Evolutionary conservation across 2,797 vertebrate genomes (phyloP), one percentile per base, ranked within the genome.

Genomic region (Bradypodion pumilum): DNA sequence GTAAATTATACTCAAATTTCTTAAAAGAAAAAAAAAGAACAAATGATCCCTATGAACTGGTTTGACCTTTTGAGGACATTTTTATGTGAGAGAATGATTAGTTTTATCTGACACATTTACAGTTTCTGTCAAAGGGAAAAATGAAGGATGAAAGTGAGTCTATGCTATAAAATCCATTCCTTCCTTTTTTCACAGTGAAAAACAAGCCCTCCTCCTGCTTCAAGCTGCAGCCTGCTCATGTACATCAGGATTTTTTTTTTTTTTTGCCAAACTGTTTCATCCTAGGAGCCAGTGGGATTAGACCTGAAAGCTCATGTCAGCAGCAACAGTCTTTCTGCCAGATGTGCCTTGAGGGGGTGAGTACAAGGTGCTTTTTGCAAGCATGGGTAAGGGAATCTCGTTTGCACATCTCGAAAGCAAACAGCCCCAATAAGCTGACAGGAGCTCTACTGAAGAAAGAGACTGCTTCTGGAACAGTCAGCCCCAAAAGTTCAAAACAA

Each of bases 191-290:
- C 59, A 86, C 6, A 10, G 84, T 90, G 91, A 90, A 93, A 92
- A 89, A 88, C 74, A 90, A 85, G 83, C 85, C 94, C 25, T 32
- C 66, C 88, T 87, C 80, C 69, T 91, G 83, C 74, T 90, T 90
- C 89, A 86, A 89, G 83, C 89, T 89, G 80, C 82, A 1, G 74
- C 81, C 78, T 87, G 79, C 82, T 91, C 83, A 84, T 83, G 85
- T 85, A 56, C 83, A 91, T 92, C 69, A 74, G 89, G n/a, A n/a
- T n/a, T n/a, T n/a, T n/a, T n/a, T n/a, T n/a, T n/a, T n/a, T n/a
- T n/a, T 87, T 90, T 94, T 85, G 76, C 89, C 90, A 91, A 82
- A 78, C 42, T 72, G 86, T 94, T 94, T 94, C 91, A 93, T 94
- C 90, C 89, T 42, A 63, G 86, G 88, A 94, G 84, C 25, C 89